Evolutionary conservation across 2,888 invertebrate genomes (phyloP).

Genomic region (Heteromyza rotundicornis): DNA sequence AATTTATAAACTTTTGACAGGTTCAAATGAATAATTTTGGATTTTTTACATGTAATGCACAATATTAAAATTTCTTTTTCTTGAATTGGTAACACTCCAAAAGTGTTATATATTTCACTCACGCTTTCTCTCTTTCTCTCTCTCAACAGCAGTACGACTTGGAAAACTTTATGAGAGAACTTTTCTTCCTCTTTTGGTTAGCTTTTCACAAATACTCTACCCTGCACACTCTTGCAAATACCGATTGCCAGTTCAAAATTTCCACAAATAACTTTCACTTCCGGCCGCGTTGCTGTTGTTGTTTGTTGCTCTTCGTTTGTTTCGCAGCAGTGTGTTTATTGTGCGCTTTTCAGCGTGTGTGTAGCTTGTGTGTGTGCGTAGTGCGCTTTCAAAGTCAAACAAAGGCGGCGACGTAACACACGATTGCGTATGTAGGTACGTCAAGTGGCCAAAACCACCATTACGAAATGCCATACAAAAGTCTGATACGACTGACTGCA

Average conservation of each 20-base stretch:
- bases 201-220: too few relatives aligned
- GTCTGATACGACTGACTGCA: constrained; percentile 9
- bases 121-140: neutral
- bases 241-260: constrained; percentile 4
- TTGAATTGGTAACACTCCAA: neutral
- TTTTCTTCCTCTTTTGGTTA: too few relatives aligned
- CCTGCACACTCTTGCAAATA: neutral
- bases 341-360: constrained; percentile 7
- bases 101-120: neutral
- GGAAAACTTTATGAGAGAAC: neutral
- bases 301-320: constrained; percentile 11
- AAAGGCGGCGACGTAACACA: constrained; percentile 21
- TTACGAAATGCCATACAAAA: constrained; percentile 7
- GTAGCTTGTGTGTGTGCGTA: constrained; percentile 36
- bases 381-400: constrained; percentile 44
- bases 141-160: neutral
- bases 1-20: too few relatives aligned
- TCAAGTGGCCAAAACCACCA: too few relatives aligned
- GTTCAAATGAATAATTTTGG: too few relatives aligned
- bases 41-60: too few relatives aligned
- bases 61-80: too few relatives aligned
- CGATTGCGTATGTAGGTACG: constrained; percentile 4
- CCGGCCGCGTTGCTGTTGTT: constrained; percentile 40
- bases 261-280: constrained; percentile 33
- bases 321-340: constrained; percentile 31